Evolutionary conservation across 2,888 invertebrate species (phyloP).

Genomic region (Epinotia nisella): DNA sequence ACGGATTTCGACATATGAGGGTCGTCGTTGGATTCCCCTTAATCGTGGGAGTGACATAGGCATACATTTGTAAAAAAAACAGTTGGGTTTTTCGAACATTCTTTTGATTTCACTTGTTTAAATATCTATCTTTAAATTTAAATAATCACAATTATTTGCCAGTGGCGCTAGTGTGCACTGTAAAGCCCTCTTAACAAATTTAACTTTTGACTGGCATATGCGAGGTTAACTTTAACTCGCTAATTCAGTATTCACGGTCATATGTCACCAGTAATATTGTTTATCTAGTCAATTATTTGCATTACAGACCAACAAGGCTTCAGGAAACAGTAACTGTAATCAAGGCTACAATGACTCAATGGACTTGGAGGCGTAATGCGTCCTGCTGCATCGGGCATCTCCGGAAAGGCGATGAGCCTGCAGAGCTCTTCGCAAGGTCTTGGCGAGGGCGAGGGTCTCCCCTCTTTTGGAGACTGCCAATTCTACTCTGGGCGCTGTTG

Average conservation of each 20-base stretch:
- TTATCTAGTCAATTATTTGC: conserved; percentile 15
- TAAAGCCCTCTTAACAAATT: too few relatives aligned
- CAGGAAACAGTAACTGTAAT: conserved; percentile 11
- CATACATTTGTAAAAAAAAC: too few relatives aligned
- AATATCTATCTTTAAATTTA: too few relatives aligned
- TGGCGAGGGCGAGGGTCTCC: conserved; percentile 66
- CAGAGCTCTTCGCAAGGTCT: conserved; percentile 66
- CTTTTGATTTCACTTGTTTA: too few relatives aligned
- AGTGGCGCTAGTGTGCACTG: too few relatives aligned
- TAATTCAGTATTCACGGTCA: conserved; percentile 27
- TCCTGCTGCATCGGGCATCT: conserved; percentile 66
- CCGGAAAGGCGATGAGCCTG: conserved; percentile 60
- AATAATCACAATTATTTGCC: too few relatives aligned
- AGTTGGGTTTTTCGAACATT: too few relatives aligned
- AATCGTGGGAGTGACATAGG: too few relatives aligned
- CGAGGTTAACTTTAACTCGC: conserved; percentile 36
- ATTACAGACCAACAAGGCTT: conserved; percentile 25
- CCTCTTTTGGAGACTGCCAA: conserved; percentile 73
- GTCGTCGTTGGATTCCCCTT: too few relatives aligned
- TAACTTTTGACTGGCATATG: not conserved
- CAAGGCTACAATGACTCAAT: conserved; percentile 57
- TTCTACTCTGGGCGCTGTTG: conserved; percentile 68
- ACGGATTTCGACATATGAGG: too few relatives aligned
- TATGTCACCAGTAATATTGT: conserved; percentile 12
- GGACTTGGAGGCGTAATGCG: conserved; percentile 60